phyloP scores from a whole-genome alignment of 2,113 vertebrate genomes.

The Lophochroa leadbeateri region DNA sequence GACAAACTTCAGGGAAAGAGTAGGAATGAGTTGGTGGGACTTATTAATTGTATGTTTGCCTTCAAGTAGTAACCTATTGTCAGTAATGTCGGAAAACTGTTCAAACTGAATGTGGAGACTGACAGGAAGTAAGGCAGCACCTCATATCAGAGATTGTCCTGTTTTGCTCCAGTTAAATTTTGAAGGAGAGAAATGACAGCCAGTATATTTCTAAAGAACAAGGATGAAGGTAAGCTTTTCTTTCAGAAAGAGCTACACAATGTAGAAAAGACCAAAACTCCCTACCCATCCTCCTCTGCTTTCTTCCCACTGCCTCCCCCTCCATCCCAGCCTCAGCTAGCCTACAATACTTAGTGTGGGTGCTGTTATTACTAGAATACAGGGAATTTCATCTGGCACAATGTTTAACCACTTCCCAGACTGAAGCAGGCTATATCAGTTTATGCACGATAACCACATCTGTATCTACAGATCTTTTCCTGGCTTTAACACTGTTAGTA shows the following conservation, averaged over 20 bases:
- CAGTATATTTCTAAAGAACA: not conserved
- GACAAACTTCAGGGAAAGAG: not conserved
- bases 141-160: not conserved
- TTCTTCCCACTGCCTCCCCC: not conserved
- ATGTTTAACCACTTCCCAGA: not conserved
- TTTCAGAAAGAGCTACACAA: not conserved
- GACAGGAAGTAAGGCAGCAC: not conserved
- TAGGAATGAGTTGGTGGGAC: not conserved
- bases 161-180: not conserved
- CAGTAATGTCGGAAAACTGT: not conserved
- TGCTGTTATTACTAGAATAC: not conserved
- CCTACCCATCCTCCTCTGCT: not conserved
- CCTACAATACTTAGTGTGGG: not conserved
- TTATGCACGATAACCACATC: not conserved
- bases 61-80: not conserved
- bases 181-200: not conserved
- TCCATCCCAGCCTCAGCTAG: not conserved
- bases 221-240: not conserved
- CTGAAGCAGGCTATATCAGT: not conserved
- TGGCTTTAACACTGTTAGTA: not conserved
- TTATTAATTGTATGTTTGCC: not conserved
- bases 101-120: not conserved
- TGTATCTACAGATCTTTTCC: not conserved
- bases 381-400: not conserved
- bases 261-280: not conserved